These are phyloP conservation scores for Gavialis gangeticus DNA, from an alignment of 2,113 vertebrate genomes.

Conservation along the genomic window DNA sequence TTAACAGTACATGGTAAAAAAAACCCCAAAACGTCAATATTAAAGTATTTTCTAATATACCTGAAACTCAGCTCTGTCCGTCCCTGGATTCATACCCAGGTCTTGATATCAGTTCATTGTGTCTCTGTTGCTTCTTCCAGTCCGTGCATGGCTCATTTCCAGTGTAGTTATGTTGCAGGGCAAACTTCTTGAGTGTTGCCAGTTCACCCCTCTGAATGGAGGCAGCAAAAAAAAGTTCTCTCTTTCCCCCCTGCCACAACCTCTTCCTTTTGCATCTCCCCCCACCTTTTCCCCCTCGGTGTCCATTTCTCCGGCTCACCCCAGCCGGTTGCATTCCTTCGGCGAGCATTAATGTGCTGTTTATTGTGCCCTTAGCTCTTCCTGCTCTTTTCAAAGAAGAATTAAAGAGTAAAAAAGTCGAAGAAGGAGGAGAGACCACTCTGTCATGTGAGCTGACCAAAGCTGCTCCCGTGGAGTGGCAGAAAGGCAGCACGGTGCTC, in stretches of 20 bases:
- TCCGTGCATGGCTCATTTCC: not conserved
- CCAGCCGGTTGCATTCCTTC: not conserved
- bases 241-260: not conserved
- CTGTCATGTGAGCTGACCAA: slow-evolving; percentile 77
- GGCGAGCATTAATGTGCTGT: not conserved
- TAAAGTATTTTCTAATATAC: not conserved
- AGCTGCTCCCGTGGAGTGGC: slow-evolving; percentile 73
- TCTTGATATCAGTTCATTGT: not conserved
- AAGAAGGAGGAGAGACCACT: slow-evolving; percentile 35
- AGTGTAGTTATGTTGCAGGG: not conserved
- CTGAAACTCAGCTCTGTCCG: not conserved
- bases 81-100: not conserved
- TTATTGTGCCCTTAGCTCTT: slow-evolving; percentile 43
- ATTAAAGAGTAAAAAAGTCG: slow-evolving; percentile 60
- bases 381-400: slow-evolving; percentile 66
- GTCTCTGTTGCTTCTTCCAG: accelerated
- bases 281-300: not conserved
- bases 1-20: slow-evolving; percentile 81
- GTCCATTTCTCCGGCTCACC: not conserved
- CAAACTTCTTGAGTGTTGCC: not conserved
- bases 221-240: not conserved
- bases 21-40: not conserved
- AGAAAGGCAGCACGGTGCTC: slow-evolving; percentile 65
- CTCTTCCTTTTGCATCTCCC: not conserved
- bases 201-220: not conserved